phyloP scores from a whole-genome alignment of 2,113 vertebrate species.

The Barnardius zonarius region DNA sequence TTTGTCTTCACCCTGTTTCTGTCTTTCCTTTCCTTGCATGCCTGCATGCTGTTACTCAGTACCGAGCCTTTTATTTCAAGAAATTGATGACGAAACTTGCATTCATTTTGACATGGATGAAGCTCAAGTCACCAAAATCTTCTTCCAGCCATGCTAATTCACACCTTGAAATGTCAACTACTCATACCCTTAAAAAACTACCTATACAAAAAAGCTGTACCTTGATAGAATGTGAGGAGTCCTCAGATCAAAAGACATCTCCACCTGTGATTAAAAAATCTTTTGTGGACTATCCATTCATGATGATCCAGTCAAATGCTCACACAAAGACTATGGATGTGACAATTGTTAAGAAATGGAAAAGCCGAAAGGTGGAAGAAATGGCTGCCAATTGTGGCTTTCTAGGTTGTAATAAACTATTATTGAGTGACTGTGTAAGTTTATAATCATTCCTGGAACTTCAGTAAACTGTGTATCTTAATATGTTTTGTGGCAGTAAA shows the following conservation, averaged over 20 bases:
- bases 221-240: slow-evolving; percentile 51
- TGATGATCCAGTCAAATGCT: slow-evolving; percentile 37
- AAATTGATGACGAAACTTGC: slow-evolving; percentile 63
- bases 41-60: slow-evolving; percentile 66
- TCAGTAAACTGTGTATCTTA: not conserved
- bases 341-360: slow-evolving; percentile 46
- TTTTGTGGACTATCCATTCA: slow-evolving; percentile 38
- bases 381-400: slow-evolving; percentile 13
- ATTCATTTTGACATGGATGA: slow-evolving; percentile 69
- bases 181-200: slow-evolving; percentile 39
- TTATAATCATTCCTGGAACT: slow-evolving; percentile 13
- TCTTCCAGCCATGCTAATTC: slow-evolving; percentile 38
- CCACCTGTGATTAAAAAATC: slow-evolving; percentile 47
- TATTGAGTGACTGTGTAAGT: slow-evolving; percentile 32
- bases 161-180: slow-evolving; percentile 35
- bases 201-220: slow-evolving; percentile 45
- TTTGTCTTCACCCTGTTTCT: slow-evolving; percentile 54
- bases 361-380: slow-evolving; percentile 45
- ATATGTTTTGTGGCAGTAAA: not conserved
- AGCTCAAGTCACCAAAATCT: slow-evolving; percentile 58
- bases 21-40: slow-evolving; percentile 63
- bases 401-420: slow-evolving; percentile 60
- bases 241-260: slow-evolving; percentile 37
- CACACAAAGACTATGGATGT: slow-evolving; percentile 30
- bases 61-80: slow-evolving; percentile 66